Evolutionary conservation across 2,888 invertebrate genomes (phyloP).

Genomic region (Poecilobothrus nobilitatus): DNA sequence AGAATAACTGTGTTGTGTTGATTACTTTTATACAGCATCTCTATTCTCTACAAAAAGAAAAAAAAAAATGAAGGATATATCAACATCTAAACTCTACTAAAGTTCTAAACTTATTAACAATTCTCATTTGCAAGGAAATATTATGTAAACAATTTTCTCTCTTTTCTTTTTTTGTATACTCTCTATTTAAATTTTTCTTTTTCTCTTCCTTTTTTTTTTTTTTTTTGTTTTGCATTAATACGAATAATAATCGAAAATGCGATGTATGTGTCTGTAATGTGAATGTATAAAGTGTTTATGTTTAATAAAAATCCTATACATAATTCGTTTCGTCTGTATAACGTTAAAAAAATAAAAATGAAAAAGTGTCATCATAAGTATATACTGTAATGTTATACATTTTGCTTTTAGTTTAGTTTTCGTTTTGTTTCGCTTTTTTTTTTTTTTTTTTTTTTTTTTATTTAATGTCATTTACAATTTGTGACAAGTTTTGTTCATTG

Average conservation of each 20-base stretch:
- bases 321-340: too few species aligned
- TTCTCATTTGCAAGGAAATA: neutral
- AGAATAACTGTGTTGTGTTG: too few species aligned
- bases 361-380: neutral
- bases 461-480: neutral
- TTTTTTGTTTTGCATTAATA: neutral
- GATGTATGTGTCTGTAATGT: too few species aligned
- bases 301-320: too few species aligned
- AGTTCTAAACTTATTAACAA: neutral
- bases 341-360: too few species aligned
- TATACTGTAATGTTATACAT: neutral
- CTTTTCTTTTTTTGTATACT: neutral
- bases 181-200: neutral
- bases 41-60: neutral
- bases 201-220: neutral
- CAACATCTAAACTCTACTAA: too few species aligned
- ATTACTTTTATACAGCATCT: too few species aligned
- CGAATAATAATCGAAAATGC: too few species aligned
- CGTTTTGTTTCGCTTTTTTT: too few species aligned
- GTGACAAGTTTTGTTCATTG: slow-evolving; percentile 6
- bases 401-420: neutral
- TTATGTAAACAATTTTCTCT: neutral
- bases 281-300: too few species aligned
- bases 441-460: neutral
- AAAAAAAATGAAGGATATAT: too few species aligned